Evolutionary conservation across 2,888 invertebrate genomes (phyloP).

Genomic region (Phyto melanocephala): DNA sequence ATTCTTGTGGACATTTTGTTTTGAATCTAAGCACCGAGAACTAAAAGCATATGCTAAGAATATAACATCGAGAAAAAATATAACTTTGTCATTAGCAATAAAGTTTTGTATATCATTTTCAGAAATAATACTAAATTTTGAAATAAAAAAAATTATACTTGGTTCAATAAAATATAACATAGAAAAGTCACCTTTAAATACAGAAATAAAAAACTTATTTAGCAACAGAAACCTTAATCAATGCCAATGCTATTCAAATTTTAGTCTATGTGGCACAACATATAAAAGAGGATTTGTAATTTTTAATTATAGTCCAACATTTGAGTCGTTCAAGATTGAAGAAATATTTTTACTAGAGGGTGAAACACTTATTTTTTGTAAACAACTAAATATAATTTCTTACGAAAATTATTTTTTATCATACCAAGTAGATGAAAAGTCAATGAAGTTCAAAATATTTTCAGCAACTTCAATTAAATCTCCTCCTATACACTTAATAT

Average conservation of each 20-base stretch:
- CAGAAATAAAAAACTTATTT: background rate
- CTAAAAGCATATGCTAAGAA: slow-evolving; percentile 34
- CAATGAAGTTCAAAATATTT: background rate
- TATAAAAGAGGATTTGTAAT: slow-evolving; percentile 5
- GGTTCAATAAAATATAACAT: background rate
- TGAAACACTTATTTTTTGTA: background rate
- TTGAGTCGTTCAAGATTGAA: no score
- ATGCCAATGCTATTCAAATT: background rate
- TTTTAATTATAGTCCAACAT: background rate
- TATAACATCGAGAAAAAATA: slow-evolving; percentile 20
- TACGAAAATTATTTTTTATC: background rate
- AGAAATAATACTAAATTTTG: slow-evolving; percentile 23
- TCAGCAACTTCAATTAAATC: background rate
- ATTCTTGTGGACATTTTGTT: slow-evolving; percentile 20
- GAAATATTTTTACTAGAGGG: background rate
- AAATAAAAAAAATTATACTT: background rate
- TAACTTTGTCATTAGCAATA: background rate
- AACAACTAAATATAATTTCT: background rate
- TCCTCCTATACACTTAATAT: background rate
- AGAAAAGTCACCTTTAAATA: background rate
- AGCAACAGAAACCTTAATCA: background rate
- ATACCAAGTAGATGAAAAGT: background rate
- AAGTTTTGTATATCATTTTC: slow-evolving; percentile 14
- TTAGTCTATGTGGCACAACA: background rate
- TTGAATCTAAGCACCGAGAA: slow-evolving; percentile 41